Conservation (phyloP, 2,888 invertebrate genomes). For the Agrenia bidenticulata region DNA sequence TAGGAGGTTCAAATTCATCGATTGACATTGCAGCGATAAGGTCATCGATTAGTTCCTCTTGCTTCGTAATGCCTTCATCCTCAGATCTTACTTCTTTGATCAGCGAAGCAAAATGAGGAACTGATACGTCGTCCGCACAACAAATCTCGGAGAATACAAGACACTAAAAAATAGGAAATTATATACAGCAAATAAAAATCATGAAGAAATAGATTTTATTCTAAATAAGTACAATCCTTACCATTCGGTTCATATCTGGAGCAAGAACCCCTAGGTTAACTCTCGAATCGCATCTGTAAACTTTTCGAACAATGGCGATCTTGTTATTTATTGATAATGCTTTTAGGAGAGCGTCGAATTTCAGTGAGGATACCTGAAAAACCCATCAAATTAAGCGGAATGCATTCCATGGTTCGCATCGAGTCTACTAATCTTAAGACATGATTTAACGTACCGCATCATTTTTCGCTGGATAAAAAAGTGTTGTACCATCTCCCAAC, state of each 20-base stretch:
- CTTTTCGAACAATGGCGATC: conserved; percentile 47
- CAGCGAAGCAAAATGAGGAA: conserved; percentile 42
- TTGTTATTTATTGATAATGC: conserved; percentile 32
- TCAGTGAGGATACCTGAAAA: conserved; percentile 38
- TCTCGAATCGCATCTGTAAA: conserved; percentile 29
- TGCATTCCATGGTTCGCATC: background rate
- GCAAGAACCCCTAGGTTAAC: conserved; percentile 32
- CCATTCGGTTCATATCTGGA: conserved; percentile 41
- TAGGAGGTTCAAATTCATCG: conserved; percentile 27
- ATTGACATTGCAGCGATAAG: conserved; percentile 35
- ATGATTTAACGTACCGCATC: conserved; percentile 40
- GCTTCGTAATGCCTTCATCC: conserved; percentile 23
- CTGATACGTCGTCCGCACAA: conserved; percentile 47
- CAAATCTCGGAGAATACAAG: conserved; percentile 41
- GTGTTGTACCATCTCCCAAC: conserved; percentile 41
- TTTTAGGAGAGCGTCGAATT: conserved; percentile 40
- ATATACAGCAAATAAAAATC: background rate
- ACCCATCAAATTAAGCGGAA: background rate
- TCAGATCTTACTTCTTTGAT: conserved; percentile 18
- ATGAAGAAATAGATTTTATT: too few relatives aligned
- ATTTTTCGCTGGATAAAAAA: conserved; percentile 39
- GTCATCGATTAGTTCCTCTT: conserved; percentile 47
- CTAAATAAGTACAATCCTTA: too few relatives aligned
- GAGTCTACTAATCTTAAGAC: background rate
- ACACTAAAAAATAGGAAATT: conserved; percentile 36